Evolutionary conservation across 1,140 invertebrate species (phyloP), one percentile per base, ranked within the genome.

Genomic region (Aplysia californica): DNA sequence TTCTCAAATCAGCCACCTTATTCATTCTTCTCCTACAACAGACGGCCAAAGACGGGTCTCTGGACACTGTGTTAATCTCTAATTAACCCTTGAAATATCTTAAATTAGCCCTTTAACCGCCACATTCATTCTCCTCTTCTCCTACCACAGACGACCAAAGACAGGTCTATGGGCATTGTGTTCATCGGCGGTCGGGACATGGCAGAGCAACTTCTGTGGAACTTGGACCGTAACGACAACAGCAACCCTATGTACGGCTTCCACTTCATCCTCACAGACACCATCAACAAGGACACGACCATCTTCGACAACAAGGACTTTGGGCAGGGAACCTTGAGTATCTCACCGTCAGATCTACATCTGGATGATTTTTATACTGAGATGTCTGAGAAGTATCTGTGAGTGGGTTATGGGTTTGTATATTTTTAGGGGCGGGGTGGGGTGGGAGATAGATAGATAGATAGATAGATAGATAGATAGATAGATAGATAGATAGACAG

Each of bases 51-150:
- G 67, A 77, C n/a, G 41, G 74, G 15, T 81, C 75, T 6, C 31
- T 87, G 15, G 81, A 79, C 0, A 78, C 84, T 1, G 73, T 85
- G 23, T 85, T 80, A 65, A 81, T 85, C 36, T n/a, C n/a, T n/a
- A n/a, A n/a, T n/a, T n/a, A n/a, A n/a, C n/a, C n/a, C n/a, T n/a
- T n/a, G n/a, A n/a, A n/a, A n/a, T n/a, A n/a, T n/a, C n/a, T n/a
- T n/a, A n/a, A n/a, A n/a, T n/a, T n/a, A n/a, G n/a, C n/a, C n/a
- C n/a, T n/a, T n/a, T n/a, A n/a, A n/a, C n/a, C n/a, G n/a, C n/a
- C n/a, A n/a, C n/a, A n/a, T n/a, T n/a, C n/a, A n/a, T n/a, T n/a
- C n/a, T n/a, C n/a, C n/a, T n/a, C n/a, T n/a, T n/a, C n/a, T n/a
- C n/a, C n/a, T n/a, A n/a, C n/a, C n/a, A n/a, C n/a, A n/a, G n/a